Evolutionary conservation across 2,113 vertebrate genomes (phyloP), one percentile per base, ranked within the genome.

Genomic region (Tragelaphus imberbis): DNA sequence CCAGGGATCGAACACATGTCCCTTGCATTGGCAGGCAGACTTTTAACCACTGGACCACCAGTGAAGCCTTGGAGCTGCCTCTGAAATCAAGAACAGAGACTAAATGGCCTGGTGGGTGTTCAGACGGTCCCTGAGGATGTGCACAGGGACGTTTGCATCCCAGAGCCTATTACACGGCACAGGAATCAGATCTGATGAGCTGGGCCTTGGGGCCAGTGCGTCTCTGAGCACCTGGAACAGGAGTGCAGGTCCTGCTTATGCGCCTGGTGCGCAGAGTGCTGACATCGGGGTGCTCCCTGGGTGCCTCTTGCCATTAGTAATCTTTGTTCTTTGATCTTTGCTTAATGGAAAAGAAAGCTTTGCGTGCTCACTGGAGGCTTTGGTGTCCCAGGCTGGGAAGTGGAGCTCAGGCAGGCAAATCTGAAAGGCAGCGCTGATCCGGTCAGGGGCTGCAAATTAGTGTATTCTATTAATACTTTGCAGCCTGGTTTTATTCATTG

Each of bases 321-420:
- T 19, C 44, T 92, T 95, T 86, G 90, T 97, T 49, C 77, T 93
- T 75, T 89, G 97, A 93, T 97, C 81, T 93, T 75, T 89, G 16
- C 44, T 92, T 97, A 96, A 75, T 95, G 95, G 92, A 95, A 95
- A 97, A 95, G 71, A 19, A 85, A 6, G 7, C 17, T 75, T 86
- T 68, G 95, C 51, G 16, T 51, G 49, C 51, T 82, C 68, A 63
- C 40, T 75, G 85, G 16, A 90, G 79, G 6, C 11, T 30, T 14
- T 4, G 19, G 53, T 1, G 4, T 36, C 79, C 81, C 61, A 49
- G 36, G n/a, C 63, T 86, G 75, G 1, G 10, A 82, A 36, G 81
- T 1, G 25, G 65, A 1, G 8, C 68, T 91, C 88, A 92, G 90
- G 40, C 7, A 56, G 63, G 56, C 82, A 94, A 75, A 49, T 11